Conservation (phyloP, 2,797 vertebrate genomes). For the Hipposideros larvatus region DNA sequence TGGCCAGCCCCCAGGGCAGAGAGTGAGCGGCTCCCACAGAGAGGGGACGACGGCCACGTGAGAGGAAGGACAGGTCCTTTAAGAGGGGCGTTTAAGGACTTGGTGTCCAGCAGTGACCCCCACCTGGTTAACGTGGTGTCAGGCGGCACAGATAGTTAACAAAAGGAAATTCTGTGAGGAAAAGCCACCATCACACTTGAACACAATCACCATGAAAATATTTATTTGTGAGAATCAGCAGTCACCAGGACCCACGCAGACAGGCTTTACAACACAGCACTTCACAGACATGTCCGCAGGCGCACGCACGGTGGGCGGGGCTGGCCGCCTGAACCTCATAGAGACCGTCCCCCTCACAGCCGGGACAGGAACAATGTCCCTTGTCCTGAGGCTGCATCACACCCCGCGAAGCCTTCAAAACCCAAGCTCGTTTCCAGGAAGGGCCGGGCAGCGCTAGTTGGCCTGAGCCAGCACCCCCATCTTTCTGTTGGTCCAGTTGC, state of each 20-base stretch:
- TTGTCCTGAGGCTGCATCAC: neutral
- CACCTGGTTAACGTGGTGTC: accelerated
- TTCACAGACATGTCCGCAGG: neutral
- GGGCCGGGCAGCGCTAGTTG: accelerated
- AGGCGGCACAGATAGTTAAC: neutral
- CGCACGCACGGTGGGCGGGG: neutral
- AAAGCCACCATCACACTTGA: conserved; percentile 61
- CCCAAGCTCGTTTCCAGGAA: neutral
- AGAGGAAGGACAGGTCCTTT: no score
- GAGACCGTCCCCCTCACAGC: neutral
- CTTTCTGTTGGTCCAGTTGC: neutral
- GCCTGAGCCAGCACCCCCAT: neutral
- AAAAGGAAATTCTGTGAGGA: conserved; percentile 67
- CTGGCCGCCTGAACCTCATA: conserved; percentile 5
- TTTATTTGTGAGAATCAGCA: conserved; percentile 72
- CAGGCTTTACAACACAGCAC: neutral
- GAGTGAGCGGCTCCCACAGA: accelerated
- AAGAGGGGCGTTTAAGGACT: no score
- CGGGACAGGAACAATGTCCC: conserved; percentile 60
- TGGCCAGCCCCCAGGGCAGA: neutral
- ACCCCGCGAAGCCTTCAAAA: neutral
- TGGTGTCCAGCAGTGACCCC: accelerated
- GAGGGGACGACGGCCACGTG: accelerated
- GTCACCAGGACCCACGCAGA: conserved; percentile 78
- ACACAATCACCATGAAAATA: conserved; percentile 81